phyloP scores from a whole-genome alignment of 1,140 invertebrate genomes.

The Trichonephila inaurata region DNA sequence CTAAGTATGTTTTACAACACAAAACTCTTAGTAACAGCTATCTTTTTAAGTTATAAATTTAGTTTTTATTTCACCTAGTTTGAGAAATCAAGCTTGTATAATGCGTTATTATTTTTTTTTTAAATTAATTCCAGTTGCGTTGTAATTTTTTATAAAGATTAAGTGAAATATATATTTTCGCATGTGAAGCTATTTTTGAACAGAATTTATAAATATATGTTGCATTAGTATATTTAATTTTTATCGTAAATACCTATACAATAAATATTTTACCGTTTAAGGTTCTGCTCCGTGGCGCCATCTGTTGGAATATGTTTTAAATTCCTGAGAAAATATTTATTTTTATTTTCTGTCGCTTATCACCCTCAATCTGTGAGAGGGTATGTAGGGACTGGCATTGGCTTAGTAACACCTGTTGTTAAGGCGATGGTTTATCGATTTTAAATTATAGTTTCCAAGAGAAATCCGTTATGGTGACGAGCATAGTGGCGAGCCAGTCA shows the following conservation, averaged over 20 bases:
- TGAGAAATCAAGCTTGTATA: neutral
- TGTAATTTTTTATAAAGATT: too few species aligned
- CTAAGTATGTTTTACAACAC: neutral
- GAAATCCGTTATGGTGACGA: neutral
- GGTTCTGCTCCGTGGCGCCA: constrained; percentile 9
- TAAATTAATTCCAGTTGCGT: too few species aligned
- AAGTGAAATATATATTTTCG: too few species aligned
- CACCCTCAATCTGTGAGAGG: neutral
- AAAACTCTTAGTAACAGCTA: neutral
- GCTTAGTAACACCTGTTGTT: constrained; percentile 52
- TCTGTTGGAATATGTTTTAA: constrained; percentile 15
- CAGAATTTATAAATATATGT: too few species aligned
- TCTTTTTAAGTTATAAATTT: neutral
- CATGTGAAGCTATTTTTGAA: too few species aligned
- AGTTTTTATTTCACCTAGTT: neutral
- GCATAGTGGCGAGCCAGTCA: neutral
- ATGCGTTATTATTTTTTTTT: too few species aligned
- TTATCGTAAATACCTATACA: neutral
- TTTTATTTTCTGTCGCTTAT: neutral
- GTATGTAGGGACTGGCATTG: neutral
- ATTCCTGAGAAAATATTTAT: neutral
- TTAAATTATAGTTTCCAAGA: constrained; percentile 30
- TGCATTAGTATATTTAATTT: too few species aligned
- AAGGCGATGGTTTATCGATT: constrained; percentile 35
- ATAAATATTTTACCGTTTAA: neutral